Conservation (phyloP, 2,113 vertebrate genomes). For the Eclectus roratus region DNA sequence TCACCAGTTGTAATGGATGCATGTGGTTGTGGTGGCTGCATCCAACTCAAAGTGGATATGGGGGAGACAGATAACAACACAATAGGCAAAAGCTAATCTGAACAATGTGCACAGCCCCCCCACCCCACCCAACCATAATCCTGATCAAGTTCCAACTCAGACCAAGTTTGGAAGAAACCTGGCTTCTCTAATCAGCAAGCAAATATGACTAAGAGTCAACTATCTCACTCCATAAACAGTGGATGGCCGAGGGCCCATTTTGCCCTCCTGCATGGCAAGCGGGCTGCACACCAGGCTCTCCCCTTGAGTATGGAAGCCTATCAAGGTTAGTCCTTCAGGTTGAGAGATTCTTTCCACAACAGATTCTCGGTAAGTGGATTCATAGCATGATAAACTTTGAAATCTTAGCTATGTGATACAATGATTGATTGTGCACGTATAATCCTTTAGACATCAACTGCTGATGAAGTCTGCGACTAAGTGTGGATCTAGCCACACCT, state of each 20-base stretch:
- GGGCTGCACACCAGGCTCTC: neutral
- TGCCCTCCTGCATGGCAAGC: neutral
- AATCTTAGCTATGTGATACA: neutral
- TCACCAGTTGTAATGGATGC: neutral
- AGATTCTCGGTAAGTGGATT: neutral
- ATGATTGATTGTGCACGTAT: neutral
- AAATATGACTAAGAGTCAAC: neutral
- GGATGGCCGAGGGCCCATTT: neutral
- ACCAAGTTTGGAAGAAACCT: neutral
- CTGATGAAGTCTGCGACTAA: neutral
- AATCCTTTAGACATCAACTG: neutral
- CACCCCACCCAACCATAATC: neutral
- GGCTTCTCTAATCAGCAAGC: neutral
- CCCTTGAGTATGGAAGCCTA: neutral
- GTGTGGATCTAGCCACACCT: neutral
- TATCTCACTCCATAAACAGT: neutral
- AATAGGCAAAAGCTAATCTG: neutral
- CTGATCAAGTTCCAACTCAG: neutral
- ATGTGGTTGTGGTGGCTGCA: neutral
- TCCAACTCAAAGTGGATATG: neutral
- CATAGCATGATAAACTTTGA: neutral
- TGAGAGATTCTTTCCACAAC: neutral
- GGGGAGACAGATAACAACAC: neutral
- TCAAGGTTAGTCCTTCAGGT: neutral
- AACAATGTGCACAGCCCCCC: neutral